phyloP scores from a whole-genome alignment of 1,140 invertebrate genomes.

The Lordiphosa collinella region DNA sequence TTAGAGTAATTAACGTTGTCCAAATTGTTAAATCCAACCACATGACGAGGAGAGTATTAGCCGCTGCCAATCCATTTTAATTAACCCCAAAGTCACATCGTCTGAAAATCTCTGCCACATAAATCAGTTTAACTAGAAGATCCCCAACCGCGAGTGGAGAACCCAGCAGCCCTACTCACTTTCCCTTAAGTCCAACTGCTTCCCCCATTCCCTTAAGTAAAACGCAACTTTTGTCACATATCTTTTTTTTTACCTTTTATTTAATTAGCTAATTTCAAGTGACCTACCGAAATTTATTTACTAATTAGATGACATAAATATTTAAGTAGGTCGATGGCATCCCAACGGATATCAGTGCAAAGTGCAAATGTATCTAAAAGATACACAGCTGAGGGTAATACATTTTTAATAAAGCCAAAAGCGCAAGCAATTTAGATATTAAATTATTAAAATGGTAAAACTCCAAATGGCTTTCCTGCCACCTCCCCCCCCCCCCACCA shows the following conservation, averaged over 20 bases:
- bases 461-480: slow-evolving; percentile 10
- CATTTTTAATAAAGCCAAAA: slow-evolving; percentile 53
- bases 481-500: too few relatives aligned
- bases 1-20: too few relatives aligned
- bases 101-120: slow-evolving; percentile 22
- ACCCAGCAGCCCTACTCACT: neutral
- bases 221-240: slow-evolving; percentile 50
- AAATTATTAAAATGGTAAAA: slow-evolving; percentile 46
- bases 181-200: neutral
- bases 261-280: slow-evolving; percentile 65
- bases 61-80: slow-evolving; percentile 53
- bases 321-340: slow-evolving; percentile 39
- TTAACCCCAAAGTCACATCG: slow-evolving; percentile 39
- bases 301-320: slow-evolving; percentile 65
- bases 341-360: slow-evolving; percentile 29
- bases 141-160: slow-evolving; percentile 2
- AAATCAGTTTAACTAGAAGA: slow-evolving; percentile 31
- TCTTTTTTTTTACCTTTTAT: slow-evolving; percentile 43
- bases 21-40: too few relatives aligned
- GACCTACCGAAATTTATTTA: slow-evolving; percentile 25
- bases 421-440: slow-evolving; percentile 27
- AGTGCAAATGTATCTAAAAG: slow-evolving; percentile 53
- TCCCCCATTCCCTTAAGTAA: neutral
- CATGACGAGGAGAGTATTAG: neutral
- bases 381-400: slow-evolving; percentile 40